Conservation (phyloP, 2,113 vertebrate genomes). For the Oenanthe melanoleuca region DNA sequence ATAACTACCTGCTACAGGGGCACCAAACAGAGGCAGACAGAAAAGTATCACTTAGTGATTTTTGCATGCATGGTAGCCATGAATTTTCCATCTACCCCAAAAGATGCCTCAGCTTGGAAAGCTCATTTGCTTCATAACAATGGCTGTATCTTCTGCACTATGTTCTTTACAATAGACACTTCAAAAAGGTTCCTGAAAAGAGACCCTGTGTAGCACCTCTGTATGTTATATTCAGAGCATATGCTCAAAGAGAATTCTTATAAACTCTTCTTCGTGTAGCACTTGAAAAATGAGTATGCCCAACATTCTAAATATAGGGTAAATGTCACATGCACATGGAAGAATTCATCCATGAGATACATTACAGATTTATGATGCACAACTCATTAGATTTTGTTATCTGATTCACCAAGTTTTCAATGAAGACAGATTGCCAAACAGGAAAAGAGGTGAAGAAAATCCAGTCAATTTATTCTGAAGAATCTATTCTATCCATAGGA, state of each 20-base stretch:
- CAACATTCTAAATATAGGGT: conserved; percentile 65
- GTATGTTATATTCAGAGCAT: conserved; percentile 9
- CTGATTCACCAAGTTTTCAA: conserved; percentile 67
- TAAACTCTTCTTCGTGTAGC: conserved; percentile 16
- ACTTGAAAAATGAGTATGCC: conserved; percentile 59
- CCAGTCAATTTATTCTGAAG: conserved; percentile 59
- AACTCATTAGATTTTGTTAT: conserved; percentile 73
- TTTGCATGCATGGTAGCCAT: background rate
- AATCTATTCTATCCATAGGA: conserved; percentile 33
- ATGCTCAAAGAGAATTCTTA: background rate
- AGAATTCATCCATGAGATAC: conserved; percentile 69
- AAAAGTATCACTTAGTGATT: background rate
- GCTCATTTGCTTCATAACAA: background rate
- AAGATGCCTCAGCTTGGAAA: background rate
- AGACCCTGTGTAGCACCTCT: background rate
- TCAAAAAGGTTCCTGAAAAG: background rate
- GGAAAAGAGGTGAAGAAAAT: conserved; percentile 56
- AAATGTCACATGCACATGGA: conserved; percentile 31
- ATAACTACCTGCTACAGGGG: background rate
- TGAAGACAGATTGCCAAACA: conserved; percentile 63
- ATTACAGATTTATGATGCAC: conserved; percentile 72
- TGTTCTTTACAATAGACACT: background rate
- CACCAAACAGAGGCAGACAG: background rate
- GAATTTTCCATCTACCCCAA: background rate
- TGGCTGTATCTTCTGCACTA: background rate